Conservation (phyloP, 2,888 invertebrate species). For the Cephus sareptanus region DNA sequence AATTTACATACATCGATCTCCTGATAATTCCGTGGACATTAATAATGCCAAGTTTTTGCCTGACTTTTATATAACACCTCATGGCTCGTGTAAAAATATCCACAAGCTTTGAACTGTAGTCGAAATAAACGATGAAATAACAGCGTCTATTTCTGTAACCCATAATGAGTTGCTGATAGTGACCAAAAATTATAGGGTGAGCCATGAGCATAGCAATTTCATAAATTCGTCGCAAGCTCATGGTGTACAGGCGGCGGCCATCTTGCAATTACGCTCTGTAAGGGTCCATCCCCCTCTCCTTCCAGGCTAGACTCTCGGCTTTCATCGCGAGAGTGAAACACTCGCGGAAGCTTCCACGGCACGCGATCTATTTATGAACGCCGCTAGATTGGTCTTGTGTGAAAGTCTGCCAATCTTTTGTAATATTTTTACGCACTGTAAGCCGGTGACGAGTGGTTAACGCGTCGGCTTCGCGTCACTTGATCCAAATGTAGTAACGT, state of each 20-base stretch:
- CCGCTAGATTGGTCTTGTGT: background rate
- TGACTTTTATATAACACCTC: conserved; percentile 45
- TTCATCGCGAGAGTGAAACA: background rate
- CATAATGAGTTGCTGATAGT: conserved; percentile 36
- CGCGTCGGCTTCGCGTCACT: background rate
- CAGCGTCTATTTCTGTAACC: conserved; percentile 44
- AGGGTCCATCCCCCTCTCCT: background rate
- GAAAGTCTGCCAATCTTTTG: background rate
- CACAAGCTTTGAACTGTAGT: conserved; percentile 39
- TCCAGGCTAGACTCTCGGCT: background rate
- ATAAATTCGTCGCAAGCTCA: background rate
- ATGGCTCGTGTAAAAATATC: conserved; percentile 45
- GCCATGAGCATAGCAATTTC: background rate
- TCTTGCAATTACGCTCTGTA: background rate
- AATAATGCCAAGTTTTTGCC: conserved; percentile 22
- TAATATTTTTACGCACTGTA: background rate
- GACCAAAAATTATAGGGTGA: conserved; percentile 22
- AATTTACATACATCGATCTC: background rate
- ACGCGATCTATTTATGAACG: background rate
- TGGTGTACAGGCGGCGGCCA: background rate
- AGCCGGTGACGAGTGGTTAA: background rate
- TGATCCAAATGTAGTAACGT: background rate
- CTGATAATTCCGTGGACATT: conserved; percentile 32
- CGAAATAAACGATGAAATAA: conserved; percentile 44
- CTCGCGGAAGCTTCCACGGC: background rate